phyloP scores from a whole-genome alignment of 2,113 vertebrate species.

The Hyperoodon ampullatus region DNA sequence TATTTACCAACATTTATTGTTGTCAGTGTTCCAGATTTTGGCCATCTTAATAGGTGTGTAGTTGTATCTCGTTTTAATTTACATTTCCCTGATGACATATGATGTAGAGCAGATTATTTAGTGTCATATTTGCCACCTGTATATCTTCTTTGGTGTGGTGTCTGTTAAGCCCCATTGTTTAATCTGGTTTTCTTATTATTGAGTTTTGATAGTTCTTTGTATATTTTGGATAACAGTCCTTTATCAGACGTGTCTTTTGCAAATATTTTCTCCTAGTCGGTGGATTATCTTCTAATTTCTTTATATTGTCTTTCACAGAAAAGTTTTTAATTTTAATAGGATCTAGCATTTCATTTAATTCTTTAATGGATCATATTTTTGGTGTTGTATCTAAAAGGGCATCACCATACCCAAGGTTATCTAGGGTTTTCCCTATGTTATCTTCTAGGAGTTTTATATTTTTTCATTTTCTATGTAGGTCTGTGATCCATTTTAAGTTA shows the following conservation, averaged over 20 bases:
- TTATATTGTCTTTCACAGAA: background rate
- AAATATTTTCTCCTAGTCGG: background rate
- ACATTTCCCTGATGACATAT: too few relatives aligned
- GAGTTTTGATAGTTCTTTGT: background rate
- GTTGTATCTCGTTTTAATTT: too few relatives aligned
- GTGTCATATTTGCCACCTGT: background rate
- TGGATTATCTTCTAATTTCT: background rate
- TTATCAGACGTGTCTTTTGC: background rate
- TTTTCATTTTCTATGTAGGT: background rate
- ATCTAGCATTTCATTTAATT: background rate
- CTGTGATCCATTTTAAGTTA: background rate
- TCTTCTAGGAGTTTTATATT: background rate
- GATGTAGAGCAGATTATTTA: background rate
- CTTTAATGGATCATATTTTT: background rate
- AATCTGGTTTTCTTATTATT: background rate
- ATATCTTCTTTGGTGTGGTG: background rate
- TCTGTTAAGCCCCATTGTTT: background rate
- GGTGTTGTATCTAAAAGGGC: background rate
- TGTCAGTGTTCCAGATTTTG: too few relatives aligned
- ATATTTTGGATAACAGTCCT: background rate
- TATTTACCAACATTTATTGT: too few relatives aligned
- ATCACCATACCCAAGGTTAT: background rate
- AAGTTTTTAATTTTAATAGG: background rate
- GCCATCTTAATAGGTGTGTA: too few relatives aligned
- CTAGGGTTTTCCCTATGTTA: background rate